Evolutionary conservation across 2,797 vertebrate genomes (phyloP), one percentile per base, ranked within the genome.

Genomic region (Sebastes taczanowskii): DNA sequence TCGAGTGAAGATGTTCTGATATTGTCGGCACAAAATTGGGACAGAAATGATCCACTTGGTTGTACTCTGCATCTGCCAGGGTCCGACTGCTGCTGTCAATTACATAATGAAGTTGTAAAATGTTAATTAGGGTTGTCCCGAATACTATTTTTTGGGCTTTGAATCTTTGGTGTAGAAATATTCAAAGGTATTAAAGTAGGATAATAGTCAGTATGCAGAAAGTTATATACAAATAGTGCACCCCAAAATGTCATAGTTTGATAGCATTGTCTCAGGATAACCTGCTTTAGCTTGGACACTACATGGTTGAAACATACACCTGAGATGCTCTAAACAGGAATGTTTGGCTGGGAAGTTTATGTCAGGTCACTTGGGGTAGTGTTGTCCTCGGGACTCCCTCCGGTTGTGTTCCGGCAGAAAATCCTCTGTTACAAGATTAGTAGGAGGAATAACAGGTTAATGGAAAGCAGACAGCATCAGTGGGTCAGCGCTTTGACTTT

Each of bases 351-450:
- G 25, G 29, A 32, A 52, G 23, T 42, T 49, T 23, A 60, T 52
- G n/a, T 59, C 23, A 59, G 72, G 74, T 89, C 74, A 81, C 66
- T 49, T 18, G 18, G 52, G 77, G 20, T 58, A 16, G 6, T 71
- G 38, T 72, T 62, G 42, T 80, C 55, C 35, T 60, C 30, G 59
- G 71, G 42, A 79, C n/a, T 77, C 52, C 23, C 68, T 58, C 22
- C 58, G 71, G 70, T 63, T n/a, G 1, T 27, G 18, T 61, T 16
- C 77, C 65, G 46, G 32, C 60, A 74, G 63, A 46, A 84, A 82
- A 91, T 88, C 65, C 63, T 71, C 59, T 78, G 18, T 82, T 71
- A 76, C 11, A 61, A 70, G 80, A 88, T 89, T 58, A 90, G 74
- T 3, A 32, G 58, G 20, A 52, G 46, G 53, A 87, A 81, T 58